Base-by-base conservation (phyloP, 2,797 vertebrate species). In the Sylvilagus floridanus region DNA sequence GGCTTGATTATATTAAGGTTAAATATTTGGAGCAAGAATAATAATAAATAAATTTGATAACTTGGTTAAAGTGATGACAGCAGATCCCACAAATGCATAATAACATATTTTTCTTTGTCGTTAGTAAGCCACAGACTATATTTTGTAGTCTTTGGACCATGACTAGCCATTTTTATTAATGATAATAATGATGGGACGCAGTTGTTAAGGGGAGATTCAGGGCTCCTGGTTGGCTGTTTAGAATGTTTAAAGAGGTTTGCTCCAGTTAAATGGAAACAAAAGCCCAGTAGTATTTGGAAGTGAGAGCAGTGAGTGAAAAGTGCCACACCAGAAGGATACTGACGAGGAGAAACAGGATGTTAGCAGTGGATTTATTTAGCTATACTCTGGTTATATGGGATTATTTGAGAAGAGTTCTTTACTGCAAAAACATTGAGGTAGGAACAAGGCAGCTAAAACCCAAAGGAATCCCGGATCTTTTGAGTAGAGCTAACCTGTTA, bases 11-110 rank as follows among this genome's bases (percentile, higher is more conserved):
- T 75, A 91, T 66, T 93, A 28, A 63, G 21, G 7, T 85, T 83
- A 91, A 79, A 95, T 11, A 35, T 87, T 91, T 79, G 54, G 52
- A 5, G 22, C 50, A 78, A 75, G 52, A 92, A 28, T 66, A 60
- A 28, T 47, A 47, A 47, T 42, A 42, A 42, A 42, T 42, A 7
- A 47, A 4, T 76, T 92, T 81, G 77, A 72, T 90, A 26, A 68
- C 32, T 92, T 84, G 42, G 30, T 93, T 92, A 32, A 92, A 95
- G 12, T 93, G 42, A 26, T 83, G 21, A 77, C 28, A 93, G 52
- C 26, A 87, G 22, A 60, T 90, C 17, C 91, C 17, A 37, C 17
- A 42, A 78, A 88, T 69, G 52, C 84, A 88, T 81, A 77, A 81
- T 88, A 68, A 19, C 0, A 0, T 92, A 47, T 91, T 81, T 66